Evolutionary conservation across 2,797 vertebrate species (phyloP), one percentile per base, ranked within the genome.

Genomic region (Megaceryle alcyon): DNA sequence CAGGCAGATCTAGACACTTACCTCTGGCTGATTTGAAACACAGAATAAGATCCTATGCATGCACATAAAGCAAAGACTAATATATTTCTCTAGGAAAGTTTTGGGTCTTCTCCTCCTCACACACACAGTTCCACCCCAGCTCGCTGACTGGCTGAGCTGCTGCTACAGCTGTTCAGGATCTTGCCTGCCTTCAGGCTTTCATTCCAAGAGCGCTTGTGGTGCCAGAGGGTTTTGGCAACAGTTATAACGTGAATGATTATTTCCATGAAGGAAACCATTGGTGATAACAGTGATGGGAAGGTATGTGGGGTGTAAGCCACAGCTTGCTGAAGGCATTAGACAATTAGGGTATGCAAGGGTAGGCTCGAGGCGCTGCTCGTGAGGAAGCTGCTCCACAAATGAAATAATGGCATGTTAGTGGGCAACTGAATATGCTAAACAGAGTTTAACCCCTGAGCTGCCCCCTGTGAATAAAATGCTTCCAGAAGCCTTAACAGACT

Each of bases 221-320:
- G 97, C 95, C 95, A 96, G 91, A 96, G 85, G 95, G 84, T 85
- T 95, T 96, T 96, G 93, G 95, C 95, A 93, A 31, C 25, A 5
- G 81, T 89, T 79, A 22, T 57, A 81, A 95, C 7, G 71, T 73
- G 93, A 89, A 73, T 79, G 77, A 94, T 96, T 94, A 88, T 90
- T 92, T 92, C 96, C 91, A 93, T 31, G 59, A 96, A 96, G 96
- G 96, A 97, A 96, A 85, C 68, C 68, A 51, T 85, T 19, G 43
- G 94, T 88, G 94, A 95, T 96, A 96, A 93, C 17, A 82, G 76
- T 1, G 41, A 78, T 9, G 69, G 60, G 92, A 87, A 80, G 90
- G 93, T 90, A 26, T 25, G 29, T 3, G 61, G 48, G 89, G 89
- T 95, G 83, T 75, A 78, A 65, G 82, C 82, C 70, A n/a, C 41